Conservation (phyloP, 2,888 invertebrate species). For the Protonemura montana region DNA sequence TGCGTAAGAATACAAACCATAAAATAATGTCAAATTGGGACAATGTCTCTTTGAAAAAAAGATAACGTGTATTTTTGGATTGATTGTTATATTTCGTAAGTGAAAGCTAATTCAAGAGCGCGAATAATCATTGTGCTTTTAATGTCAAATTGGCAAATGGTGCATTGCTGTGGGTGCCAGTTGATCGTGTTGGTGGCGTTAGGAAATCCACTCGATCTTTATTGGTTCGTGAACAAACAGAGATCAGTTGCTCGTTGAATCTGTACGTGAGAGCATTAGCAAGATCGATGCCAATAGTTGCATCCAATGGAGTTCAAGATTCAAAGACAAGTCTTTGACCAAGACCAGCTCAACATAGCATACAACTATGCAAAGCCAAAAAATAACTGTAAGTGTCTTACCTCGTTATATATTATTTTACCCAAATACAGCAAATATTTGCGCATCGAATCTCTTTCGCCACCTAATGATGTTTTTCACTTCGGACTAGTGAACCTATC, state of each 20-base stretch:
- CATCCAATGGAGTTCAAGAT: conserved; percentile 15
- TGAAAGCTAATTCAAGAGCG: conserved; percentile 2
- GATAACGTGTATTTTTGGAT: not conserved
- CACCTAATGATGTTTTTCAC: not conserved
- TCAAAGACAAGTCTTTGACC: conserved; percentile 26
- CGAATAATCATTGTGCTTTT: not conserved
- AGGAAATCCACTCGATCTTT: not conserved
- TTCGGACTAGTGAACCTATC: not conserved
- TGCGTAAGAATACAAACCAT: not conserved
- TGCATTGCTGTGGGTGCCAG: not conserved
- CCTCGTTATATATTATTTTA: not conserved
- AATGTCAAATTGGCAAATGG: not conserved
- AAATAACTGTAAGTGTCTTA: conserved; percentile 24
- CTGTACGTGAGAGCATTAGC: not conserved
- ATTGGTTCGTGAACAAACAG: not conserved
- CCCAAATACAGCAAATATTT: not conserved
- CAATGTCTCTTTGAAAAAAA: not conserved
- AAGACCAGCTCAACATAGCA: conserved; percentile 31
- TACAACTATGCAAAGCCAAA: conserved; percentile 27
- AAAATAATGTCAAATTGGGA: not conserved
- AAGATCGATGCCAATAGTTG: not conserved
- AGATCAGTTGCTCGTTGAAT: not conserved
- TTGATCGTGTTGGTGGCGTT: not conserved
- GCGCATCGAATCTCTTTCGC: not conserved
- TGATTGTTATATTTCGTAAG: not conserved